Conservation (phyloP, 2,888 invertebrate genomes). For the Drosophila anomelani region DNA sequence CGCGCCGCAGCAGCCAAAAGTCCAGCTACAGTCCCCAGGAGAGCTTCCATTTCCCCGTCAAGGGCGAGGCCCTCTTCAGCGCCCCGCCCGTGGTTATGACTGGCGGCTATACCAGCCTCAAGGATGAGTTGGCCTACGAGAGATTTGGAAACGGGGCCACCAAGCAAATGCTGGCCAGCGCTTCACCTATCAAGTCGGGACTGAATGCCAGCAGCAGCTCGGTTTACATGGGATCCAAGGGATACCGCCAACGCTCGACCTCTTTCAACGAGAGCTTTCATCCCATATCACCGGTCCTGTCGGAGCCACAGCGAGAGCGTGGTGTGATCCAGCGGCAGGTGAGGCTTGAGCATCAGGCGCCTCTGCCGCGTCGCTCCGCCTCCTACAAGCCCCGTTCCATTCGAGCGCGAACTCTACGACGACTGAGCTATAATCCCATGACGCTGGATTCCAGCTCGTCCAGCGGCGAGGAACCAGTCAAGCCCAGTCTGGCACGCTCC, state of each 20-base stretch:
- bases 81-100: slow-evolving; percentile 68
- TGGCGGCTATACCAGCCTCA: slow-evolving; percentile 69
- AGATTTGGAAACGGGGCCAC: slow-evolving; percentile 66
- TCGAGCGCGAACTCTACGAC: slow-evolving; percentile 85
- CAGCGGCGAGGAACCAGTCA: slow-evolving; percentile 85
- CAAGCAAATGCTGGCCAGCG: slow-evolving; percentile 69
- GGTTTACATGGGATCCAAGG: slow-evolving; percentile 71
- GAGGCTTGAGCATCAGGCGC: slow-evolving; percentile 36
- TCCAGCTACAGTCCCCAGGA: slow-evolving; percentile 85
- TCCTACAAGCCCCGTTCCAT: slow-evolving; percentile 85
- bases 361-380: slow-evolving; percentile 61
- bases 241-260: slow-evolving; percentile 85
- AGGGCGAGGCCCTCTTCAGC: slow-evolving; percentile 63
- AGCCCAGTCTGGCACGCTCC: slow-evolving; percentile 85
- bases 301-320: slow-evolving; percentile 73
- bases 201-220: slow-evolving; percentile 75
- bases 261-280: slow-evolving; percentile 86
- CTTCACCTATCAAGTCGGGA: slow-evolving; percentile 81
- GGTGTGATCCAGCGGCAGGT: slow-evolving; percentile 33
- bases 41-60: slow-evolving; percentile 70
- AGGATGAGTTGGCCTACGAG: slow-evolving; percentile 73
- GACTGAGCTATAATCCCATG: slow-evolving; percentile 87
- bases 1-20: slow-evolving; percentile 84
- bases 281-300: slow-evolving; percentile 81
- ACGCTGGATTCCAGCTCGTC: slow-evolving; percentile 86